Evolutionary conservation across 2,797 vertebrate species (phyloP).

Genomic region (Choloepus didactylus): DNA sequence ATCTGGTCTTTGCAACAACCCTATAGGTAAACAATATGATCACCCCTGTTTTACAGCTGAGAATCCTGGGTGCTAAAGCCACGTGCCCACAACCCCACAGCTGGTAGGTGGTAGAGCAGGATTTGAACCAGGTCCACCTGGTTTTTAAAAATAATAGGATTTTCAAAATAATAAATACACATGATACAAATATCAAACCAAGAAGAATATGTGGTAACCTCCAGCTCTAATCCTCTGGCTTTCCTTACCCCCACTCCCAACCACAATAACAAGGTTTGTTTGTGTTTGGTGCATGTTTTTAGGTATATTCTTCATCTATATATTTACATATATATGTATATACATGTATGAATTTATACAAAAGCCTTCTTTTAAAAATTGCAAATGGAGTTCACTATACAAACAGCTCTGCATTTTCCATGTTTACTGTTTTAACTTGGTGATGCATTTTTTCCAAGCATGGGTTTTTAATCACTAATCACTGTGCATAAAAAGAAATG

Average conservation of each 20-base stretch:
- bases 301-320: neutral
- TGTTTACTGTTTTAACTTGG: neutral
- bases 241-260: neutral
- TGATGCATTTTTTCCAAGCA: neutral
- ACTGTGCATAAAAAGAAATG: neutral
- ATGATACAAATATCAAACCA: neutral
- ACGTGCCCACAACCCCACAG: fast-evolving
- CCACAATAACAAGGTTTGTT: fast-evolving
- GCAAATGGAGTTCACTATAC: fast-evolving
- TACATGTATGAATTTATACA: fast-evolving
- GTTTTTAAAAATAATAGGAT: neutral
- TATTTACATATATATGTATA: neutral
- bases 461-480: fast-evolving
- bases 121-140: neutral
- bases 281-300: neutral
- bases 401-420: neutral
- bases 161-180: neutral
- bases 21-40: neutral
- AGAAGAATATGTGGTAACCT: neutral
- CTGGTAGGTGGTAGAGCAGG: neutral
- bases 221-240: fast-evolving
- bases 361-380: neutral
- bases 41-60: neutral
- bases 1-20: neutral
- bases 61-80: neutral